Evolutionary conservation across 2,113 vertebrate genomes (phyloP).

Genomic region (Verasper variegatus): DNA sequence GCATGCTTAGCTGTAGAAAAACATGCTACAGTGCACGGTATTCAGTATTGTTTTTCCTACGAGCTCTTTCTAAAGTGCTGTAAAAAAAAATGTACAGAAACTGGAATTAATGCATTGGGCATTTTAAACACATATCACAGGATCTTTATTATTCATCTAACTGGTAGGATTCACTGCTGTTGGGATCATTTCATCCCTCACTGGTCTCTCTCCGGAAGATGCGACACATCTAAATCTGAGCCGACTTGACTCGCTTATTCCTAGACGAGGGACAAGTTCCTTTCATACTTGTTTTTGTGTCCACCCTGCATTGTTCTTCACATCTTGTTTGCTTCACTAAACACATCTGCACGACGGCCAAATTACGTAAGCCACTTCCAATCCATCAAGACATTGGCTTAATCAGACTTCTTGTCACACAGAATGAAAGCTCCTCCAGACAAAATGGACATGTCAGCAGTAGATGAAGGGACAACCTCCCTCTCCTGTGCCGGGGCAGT

Average conservation of each 20-base stretch:
- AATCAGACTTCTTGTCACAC: conserved; percentile 56
- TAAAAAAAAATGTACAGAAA: no score
- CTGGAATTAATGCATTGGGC: no score
- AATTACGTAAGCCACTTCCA: conserved; percentile 50
- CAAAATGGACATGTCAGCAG: conserved; percentile 50
- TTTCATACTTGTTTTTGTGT: conserved; percentile 21
- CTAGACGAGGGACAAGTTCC: background rate
- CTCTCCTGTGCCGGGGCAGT: conserved; percentile 7
- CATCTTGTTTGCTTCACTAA: conserved; percentile 41
- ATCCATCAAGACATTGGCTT: conserved; percentile 60
- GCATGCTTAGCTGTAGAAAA: background rate
- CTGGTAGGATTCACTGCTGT: background rate
- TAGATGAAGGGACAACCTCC: conserved; percentile 35
- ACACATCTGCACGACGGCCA: conserved; percentile 34
- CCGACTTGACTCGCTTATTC: conserved; percentile 15
- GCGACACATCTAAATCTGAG: background rate
- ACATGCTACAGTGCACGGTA: background rate
- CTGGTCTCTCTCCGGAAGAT: background rate
- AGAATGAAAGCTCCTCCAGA: conserved; percentile 51
- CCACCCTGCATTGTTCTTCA: conserved; percentile 19
- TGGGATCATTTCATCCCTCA: background rate
- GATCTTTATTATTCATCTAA: background rate
- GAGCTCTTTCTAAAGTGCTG: no score
- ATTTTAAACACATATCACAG: no score
- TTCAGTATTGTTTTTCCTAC: background rate